Percentiles rank a stretch among this genome's conserved stretches.
These are phyloP conservation scores for Choloepus hoffmanni DNA, from an alignment of 2,113 vertebrate species.

Conservation along the genomic window DNA sequence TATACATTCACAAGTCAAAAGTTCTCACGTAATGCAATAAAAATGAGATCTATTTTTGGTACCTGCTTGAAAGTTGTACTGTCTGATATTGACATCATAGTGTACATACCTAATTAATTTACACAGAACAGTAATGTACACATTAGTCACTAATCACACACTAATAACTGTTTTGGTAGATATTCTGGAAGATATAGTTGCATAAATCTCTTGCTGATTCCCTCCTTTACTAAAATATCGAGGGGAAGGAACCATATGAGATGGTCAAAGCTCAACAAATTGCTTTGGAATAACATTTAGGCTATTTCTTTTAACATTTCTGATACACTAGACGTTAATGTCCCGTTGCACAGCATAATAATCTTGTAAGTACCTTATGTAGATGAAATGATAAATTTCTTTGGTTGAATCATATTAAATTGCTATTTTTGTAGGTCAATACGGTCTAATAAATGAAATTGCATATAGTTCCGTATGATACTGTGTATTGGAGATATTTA, in stretches of 20 bases:
- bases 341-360: background rate
- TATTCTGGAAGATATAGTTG: background rate
- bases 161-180: background rate
- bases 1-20: background rate
- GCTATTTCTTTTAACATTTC: background rate
- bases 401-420: background rate
- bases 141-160: background rate
- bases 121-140: background rate
- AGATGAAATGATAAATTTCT: background rate
- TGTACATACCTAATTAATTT: background rate
- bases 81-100: background rate
- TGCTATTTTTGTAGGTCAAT: background rate
- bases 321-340: background rate
- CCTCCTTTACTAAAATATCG: background rate
- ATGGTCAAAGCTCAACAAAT: background rate
- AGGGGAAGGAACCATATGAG: background rate
- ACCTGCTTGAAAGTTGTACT: background rate
- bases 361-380: background rate
- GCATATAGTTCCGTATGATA: background rate
- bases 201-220: background rate
- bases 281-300: background rate
- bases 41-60: slow-evolving; percentile 51
- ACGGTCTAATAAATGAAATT: background rate
- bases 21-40: slow-evolving; percentile 41
- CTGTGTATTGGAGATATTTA: background rate